phyloP scores from a whole-genome alignment of 2,113 vertebrate species.

The Hippoglossus stenolepis region DNA sequence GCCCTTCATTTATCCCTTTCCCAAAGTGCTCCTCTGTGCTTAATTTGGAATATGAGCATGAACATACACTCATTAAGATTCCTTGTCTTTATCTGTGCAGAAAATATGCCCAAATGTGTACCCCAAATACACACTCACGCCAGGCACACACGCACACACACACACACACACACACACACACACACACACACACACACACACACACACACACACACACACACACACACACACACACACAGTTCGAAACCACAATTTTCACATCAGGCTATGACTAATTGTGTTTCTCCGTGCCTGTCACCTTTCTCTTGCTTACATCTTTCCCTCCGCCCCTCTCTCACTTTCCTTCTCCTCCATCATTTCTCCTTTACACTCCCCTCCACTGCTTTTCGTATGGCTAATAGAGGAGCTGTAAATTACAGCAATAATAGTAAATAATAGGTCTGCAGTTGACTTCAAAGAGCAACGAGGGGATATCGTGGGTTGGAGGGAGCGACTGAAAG shows the following conservation, averaged over 20 bases:
- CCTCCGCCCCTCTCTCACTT: slow-evolving; percentile 4
- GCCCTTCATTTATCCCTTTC: slow-evolving; percentile 35
- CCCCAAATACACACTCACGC: slow-evolving; percentile 9
- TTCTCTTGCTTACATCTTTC: slow-evolving; percentile 49
- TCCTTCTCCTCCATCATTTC: slow-evolving; percentile 12
- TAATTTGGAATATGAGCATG: slow-evolving; percentile 45
- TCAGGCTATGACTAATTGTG: slow-evolving; percentile 72
- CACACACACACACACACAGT: background rate
- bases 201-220: slow-evolving; percentile 5
- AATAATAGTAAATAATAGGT: slow-evolving; percentile 63
- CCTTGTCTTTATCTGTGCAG: slow-evolving; percentile 34
- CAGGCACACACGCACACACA: slow-evolving; percentile 19
- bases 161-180: slow-evolving; percentile 26
- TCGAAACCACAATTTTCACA: slow-evolving; percentile 61
- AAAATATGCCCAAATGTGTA: slow-evolving; percentile 39
- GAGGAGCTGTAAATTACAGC: slow-evolving; percentile 72
- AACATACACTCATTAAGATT: slow-evolving; percentile 47
- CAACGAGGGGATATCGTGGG: slow-evolving; percentile 21
- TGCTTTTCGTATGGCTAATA: slow-evolving; percentile 83
- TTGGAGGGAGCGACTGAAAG: slow-evolving; percentile 28
- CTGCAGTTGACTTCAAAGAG: slow-evolving; percentile 58
- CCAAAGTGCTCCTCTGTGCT: slow-evolving; percentile 30
- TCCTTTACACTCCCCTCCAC: slow-evolving; percentile 41
- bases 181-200: slow-evolving; percentile 20
- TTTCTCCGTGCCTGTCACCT: slow-evolving; percentile 51